Base-by-base conservation (phyloP, 2,888 invertebrate species). In the Stomorhina lunata region DNA sequence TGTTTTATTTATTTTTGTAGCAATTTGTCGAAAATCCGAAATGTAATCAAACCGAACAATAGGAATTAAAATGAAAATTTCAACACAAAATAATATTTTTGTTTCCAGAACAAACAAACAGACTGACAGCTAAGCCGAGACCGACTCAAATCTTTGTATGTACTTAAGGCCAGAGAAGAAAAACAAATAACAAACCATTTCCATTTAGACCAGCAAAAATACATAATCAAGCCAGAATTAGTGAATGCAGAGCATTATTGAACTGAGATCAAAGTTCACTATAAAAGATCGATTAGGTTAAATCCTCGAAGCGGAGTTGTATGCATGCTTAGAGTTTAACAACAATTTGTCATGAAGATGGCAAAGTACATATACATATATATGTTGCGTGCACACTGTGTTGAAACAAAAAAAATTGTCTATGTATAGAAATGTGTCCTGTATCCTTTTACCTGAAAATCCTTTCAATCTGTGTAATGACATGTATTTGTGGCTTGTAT, bases 21-120 rank as follows among this genome's bases (percentile, higher is more conserved):
- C 79, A 82, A 79, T 82, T 79, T 82, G 82, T 82, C 75, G 59
- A 75, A 82, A 79, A 75, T 79, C 75, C 57, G 9, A 75, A 78
- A 75, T 76, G 59, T 71, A 66, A 76, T 59, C 75, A 79, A 79
- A 73, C 40, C 5, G 59, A 66, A 73, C 66, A 79, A 79, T 73
- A 34, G 66, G 50, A 50, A 73, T 76, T 76, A 61, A 20, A 79
- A 82, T 50, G 34, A 37, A 57, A 53, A 63, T 48, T 43, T 43
- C 37, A 73, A 75, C 57, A 71, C n/a, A 82, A 71, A 59, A 59
- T 65, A 45, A 76, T 80, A 50, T 65, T 48, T 63, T 65, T 65
- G 53, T 65, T 50, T 2, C 29, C 22, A 66, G 57, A 65, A 27
- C 37, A 73, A 79, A 77, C 55, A 80, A 79, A 79, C 48, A 72